Evolutionary conservation across 2,888 invertebrate genomes (phyloP).

Genomic region (Cheilosia impressa): DNA sequence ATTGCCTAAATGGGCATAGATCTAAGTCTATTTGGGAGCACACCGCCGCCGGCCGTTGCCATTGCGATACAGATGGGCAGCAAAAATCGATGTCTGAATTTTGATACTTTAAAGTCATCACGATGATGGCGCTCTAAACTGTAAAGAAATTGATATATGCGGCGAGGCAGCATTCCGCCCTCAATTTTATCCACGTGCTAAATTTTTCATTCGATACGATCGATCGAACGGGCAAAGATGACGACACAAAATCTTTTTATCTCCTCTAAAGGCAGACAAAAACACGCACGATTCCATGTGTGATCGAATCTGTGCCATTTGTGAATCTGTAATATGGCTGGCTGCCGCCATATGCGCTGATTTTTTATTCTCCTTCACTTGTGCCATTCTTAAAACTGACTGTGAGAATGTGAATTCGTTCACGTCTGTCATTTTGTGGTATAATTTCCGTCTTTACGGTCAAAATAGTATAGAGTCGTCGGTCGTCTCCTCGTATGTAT

Average conservation of each 20-base stretch:
- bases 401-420: constrained; percentile 28
- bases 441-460: constrained; percentile 20
- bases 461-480: constrained; percentile 9
- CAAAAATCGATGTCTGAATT: constrained; percentile 50
- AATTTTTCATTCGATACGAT: constrained; percentile 61
- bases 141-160: constrained; percentile 54
- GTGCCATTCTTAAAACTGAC: constrained; percentile 48
- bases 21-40: constrained; percentile 54
- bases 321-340: constrained; percentile 12
- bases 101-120: constrained; percentile 63
- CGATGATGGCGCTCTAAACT: constrained; percentile 18
- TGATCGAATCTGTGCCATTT: constrained; percentile 54
- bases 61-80: neutral
- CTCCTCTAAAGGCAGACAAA: constrained; percentile 5
- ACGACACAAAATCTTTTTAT: constrained; percentile 5
- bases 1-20: constrained; percentile 41
- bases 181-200: constrained; percentile 70
- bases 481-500: no score
- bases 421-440: constrained; percentile 42
- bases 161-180: constrained; percentile 22
- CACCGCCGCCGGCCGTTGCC: neutral
- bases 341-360: constrained; percentile 6
- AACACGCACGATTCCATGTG: constrained; percentile 20
- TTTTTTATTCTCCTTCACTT: neutral
- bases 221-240: constrained; percentile 8